Evolutionary conservation across 2,113 vertebrate genomes (phyloP).

Genomic region (Ploceus nigricollis): DNA sequence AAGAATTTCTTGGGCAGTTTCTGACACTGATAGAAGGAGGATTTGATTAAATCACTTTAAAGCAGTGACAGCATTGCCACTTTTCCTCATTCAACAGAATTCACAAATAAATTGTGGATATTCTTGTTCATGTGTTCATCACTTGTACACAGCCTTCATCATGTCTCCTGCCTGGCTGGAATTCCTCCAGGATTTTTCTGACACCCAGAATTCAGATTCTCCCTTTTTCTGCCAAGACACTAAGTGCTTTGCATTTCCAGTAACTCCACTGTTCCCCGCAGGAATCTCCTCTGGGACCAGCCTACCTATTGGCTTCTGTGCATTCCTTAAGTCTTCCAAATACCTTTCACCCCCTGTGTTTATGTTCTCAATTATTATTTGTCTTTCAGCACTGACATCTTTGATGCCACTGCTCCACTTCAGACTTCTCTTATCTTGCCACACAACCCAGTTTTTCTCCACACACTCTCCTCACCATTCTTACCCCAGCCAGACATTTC

Average conservation of each 20-base stretch:
- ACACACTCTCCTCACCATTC: background rate
- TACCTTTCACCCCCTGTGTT: background rate
- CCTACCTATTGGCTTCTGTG: background rate
- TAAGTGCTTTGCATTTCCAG: background rate
- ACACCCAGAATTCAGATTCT: background rate
- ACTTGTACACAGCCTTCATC: accelerated
- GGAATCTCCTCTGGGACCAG: background rate
- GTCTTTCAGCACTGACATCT: background rate
- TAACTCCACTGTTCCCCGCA: too few relatives aligned
- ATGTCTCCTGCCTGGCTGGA: background rate
- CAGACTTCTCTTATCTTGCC: background rate
- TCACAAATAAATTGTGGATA: background rate
- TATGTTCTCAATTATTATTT: background rate
- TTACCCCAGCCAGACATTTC: background rate
- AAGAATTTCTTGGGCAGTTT: background rate
- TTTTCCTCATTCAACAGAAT: background rate
- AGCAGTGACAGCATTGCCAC: background rate
- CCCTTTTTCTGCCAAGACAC: background rate
- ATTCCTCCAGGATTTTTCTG: background rate
- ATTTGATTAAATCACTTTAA: too few relatives aligned
- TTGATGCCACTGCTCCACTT: background rate
- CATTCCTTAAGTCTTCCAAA: background rate
- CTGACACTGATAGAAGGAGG: too few relatives aligned
- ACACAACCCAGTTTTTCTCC: background rate
- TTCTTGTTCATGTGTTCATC: background rate